Conservation (phyloP, 2,797 vertebrate species). For the Pangasius mekongensis region DNA sequence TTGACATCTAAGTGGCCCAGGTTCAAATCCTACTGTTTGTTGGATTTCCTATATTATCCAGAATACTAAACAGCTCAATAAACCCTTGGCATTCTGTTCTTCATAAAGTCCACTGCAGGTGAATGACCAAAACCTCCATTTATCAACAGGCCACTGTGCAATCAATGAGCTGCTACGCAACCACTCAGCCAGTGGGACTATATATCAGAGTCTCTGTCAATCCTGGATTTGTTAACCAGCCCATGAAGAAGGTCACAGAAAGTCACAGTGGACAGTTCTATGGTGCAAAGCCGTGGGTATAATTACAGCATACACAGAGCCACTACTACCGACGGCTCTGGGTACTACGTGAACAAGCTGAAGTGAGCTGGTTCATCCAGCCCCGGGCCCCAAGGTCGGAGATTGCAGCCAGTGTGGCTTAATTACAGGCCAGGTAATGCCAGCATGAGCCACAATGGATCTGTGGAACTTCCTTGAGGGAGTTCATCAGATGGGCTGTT, state of each 20-base stretch:
- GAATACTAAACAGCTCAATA: constrained; percentile 10
- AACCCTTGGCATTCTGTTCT: neutral
- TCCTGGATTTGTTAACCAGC: constrained; percentile 32
- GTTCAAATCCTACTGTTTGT: neutral
- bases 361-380: constrained; percentile 33
- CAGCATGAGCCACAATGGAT: constrained; percentile 53
- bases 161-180: constrained; percentile 17
- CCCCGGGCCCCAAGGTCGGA: constrained; percentile 28
- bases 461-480: constrained; percentile 52
- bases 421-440: constrained; percentile 64
- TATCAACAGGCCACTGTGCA: constrained; percentile 14
- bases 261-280: constrained; percentile 9
- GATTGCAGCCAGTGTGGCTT: constrained; percentile 56
- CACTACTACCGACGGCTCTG: constrained; percentile 28
- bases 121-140: constrained; percentile 19
- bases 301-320: constrained; percentile 45
- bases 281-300: constrained; percentile 14
- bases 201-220: constrained; percentile 27
- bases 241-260: constrained; percentile 16
- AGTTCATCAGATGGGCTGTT: constrained; percentile 58
- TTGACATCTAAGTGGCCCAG: neutral
- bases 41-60: neutral
- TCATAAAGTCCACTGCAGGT: neutral
- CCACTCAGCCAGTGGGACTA: constrained; percentile 19
- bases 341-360: constrained; percentile 41